Evolutionary conservation across 2,797 vertebrate genomes (phyloP).

Genomic region (Pipistrellus pipistrellus): DNA sequence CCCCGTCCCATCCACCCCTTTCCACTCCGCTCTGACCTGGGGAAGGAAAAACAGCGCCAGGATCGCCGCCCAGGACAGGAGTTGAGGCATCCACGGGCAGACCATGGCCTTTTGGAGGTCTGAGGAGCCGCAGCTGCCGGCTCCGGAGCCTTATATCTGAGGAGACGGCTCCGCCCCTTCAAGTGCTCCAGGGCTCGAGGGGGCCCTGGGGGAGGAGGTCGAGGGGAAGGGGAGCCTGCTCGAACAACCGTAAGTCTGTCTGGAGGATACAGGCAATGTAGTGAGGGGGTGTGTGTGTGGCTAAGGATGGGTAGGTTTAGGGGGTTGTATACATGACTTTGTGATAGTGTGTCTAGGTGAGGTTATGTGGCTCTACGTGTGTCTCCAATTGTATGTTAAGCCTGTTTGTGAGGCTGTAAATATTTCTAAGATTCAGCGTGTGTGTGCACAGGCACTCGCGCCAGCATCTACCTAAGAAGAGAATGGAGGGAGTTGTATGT

Average conservation of each 20-base stretch:
- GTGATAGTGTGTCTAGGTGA: neutral
- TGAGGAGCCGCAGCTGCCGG: slow-evolving; percentile 54
- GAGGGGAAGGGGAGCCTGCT: neutral
- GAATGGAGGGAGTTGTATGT: too few species aligned
- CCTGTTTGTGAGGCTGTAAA: neutral
- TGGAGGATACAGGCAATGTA: neutral
- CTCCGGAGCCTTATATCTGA: slow-evolving; percentile 60
- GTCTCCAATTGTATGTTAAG: neutral
- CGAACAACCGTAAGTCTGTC: neutral
- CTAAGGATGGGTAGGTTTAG: too few species aligned
- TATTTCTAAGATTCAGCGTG: neutral
- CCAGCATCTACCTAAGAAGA: neutral
- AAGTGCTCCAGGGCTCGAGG: neutral
- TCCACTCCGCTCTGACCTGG: slow-evolving; percentile 69
- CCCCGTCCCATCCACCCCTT: neutral
- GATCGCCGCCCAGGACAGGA: slow-evolving; percentile 50
- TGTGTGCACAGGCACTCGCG: too few species aligned
- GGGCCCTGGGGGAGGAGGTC: neutral
- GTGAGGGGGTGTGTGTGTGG: neutral
- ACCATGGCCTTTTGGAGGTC: slow-evolving; percentile 70
- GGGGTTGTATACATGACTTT: neutral
- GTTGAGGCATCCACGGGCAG: neutral
- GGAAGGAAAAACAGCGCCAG: slow-evolving; percentile 76
- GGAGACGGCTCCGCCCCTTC: slow-evolving; percentile 73
- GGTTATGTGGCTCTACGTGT: neutral